A percentile compares a stretch with the other conserved stretches of the same genome.
Conservation (phyloP, 2,797 vertebrate species). For the Scolopax bukidnonensis region DNA sequence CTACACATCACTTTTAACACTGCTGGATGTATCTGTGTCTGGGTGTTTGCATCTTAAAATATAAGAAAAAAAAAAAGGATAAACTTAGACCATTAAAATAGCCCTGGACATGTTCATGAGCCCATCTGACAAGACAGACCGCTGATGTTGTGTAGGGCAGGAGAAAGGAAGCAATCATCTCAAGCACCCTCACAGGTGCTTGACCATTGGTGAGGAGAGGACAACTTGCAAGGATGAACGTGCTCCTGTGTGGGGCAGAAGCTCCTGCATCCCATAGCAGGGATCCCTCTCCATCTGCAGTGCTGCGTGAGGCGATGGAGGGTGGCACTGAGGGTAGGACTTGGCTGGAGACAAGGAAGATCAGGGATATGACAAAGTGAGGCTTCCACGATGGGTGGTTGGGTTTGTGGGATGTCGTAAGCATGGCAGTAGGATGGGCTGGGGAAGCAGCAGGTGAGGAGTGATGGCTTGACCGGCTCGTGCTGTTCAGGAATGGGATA, state of each 20-base stretch:
- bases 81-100: not conserved
- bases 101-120: not conserved
- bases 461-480: fast-evolving
- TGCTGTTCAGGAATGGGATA: not conserved
- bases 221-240: not conserved
- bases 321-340: not conserved
- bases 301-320: not conserved
- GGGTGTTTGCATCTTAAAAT: not conserved
- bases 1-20: not conserved
- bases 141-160: not conserved
- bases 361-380: not conserved
- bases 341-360: not conserved
- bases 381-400: not conserved
- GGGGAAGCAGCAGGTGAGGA: not conserved
- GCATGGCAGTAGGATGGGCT: not conserved
- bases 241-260: not conserved
- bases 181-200: not conserved
- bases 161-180: not conserved
- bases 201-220: not conserved
- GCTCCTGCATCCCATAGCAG: fast-evolving
- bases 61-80: not conserved
- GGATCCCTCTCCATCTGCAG: not conserved
- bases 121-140: not conserved
- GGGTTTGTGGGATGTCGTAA: not conserved
- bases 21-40: not conserved